A percentile compares a stretch with the other conserved stretches of the same genome.
These are phyloP conservation scores for Danio rerio DNA, from an alignment of 2,113 vertebrate genomes.

Conservation along the genomic window DNA sequence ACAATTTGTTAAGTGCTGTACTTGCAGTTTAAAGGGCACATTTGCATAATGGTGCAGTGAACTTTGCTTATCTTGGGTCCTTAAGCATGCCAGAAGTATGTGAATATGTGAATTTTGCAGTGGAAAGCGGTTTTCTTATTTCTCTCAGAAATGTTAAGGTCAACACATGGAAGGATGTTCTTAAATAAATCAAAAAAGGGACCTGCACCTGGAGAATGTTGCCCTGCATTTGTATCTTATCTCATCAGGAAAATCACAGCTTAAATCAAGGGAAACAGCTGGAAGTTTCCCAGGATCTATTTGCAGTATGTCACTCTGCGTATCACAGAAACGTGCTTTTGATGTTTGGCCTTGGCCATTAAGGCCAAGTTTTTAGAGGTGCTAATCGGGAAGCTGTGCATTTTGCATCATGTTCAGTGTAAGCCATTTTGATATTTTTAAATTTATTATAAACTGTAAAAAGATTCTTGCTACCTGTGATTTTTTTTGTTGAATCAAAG, in stretches of 20 bases:
- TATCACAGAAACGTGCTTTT: background rate
- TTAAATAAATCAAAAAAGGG: background rate
- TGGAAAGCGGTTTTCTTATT: constrained; percentile 8
- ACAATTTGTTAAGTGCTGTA: constrained; percentile 2
- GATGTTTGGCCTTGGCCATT: background rate
- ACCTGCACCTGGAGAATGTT: background rate
- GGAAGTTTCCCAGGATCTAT: constrained; percentile 1
- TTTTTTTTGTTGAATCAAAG: too few species aligned
- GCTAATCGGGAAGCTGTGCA: too few species aligned
- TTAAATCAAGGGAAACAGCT: background rate
- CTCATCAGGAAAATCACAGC: background rate
- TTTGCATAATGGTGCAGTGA: constrained; percentile 31
- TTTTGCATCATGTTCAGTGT: too few species aligned
- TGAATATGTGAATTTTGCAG: background rate
- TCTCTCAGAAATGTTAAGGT: background rate
- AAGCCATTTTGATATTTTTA: too few species aligned
- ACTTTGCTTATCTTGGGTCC: constrained; percentile 21
- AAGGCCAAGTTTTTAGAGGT: too few species aligned
- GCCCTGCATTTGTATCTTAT: background rate
- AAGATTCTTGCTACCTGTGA: too few species aligned
- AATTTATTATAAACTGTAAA: too few species aligned
- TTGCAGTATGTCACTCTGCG: background rate
- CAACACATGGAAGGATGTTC: background rate
- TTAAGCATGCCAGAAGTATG: constrained; percentile 18
- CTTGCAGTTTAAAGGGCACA: constrained; percentile 29